A percentile compares a stretch with the other conserved stretches of the same genome.
These are phyloP conservation scores for Bellardia bayeri DNA, from an alignment of 2,888 invertebrate species.

Conservation along the genomic window DNA sequence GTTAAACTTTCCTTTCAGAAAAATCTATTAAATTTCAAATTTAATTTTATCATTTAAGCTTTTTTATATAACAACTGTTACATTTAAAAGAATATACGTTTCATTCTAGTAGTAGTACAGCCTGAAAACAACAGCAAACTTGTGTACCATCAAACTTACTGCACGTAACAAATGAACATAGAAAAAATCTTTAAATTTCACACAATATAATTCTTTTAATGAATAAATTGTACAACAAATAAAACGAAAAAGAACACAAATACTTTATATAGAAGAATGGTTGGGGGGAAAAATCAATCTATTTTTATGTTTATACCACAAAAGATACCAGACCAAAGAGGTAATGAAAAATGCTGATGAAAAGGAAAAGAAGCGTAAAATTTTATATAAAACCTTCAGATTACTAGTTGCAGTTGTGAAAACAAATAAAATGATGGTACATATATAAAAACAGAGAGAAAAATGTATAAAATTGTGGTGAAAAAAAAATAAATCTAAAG, in stretches of 20 bases:
- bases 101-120: too few relatives aligned
- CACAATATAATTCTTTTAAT: slow-evolving; percentile 16
- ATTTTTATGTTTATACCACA: slow-evolving; percentile 8
- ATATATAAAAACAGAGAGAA: background rate
- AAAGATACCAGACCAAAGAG: background rate
- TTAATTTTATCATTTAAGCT: too few relatives aligned
- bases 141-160: background rate
- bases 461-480: background rate
- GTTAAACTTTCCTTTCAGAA: too few relatives aligned
- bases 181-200: background rate
- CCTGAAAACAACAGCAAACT: background rate
- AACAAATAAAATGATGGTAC: background rate
- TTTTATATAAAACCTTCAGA: background rate
- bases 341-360: background rate
- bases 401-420: background rate
- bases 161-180: background rate
- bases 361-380: background rate
- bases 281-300: slow-evolving; percentile 3
- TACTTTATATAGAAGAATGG: background rate
- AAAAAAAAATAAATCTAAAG: too few relatives aligned
- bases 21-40: too few relatives aligned
- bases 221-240: background rate
- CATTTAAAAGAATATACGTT: too few relatives aligned
- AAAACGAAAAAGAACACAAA: background rate
- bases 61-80: too few relatives aligned